Base-by-base conservation (phyloP, 2,888 invertebrate species). In the Mythimna albipuncta region DNA sequence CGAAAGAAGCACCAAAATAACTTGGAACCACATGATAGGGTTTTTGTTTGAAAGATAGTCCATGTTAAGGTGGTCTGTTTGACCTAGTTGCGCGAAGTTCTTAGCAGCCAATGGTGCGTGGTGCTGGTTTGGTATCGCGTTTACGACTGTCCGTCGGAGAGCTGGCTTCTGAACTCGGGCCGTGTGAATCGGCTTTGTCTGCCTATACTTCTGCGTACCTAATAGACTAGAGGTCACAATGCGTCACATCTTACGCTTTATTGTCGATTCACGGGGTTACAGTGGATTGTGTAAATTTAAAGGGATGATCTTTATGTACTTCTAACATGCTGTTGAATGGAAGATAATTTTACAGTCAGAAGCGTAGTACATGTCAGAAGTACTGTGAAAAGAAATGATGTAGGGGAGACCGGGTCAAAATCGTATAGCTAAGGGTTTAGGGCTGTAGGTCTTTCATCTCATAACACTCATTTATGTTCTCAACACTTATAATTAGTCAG, bases 161-260 rank as follows among this genome's bases (percentile, higher is more conserved):
- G 85, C 84, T 88, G 89, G 89, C 90, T 90, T 92, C 89, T 90
- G 91, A 89, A 91, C 91, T 90, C 90, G 87, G 88, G 92, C 92
- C 95, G 95, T 95, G 96, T 91, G 96, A 95, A 95, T 89, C 88
- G 87, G 87, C 93, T 85, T 91, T 93, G 84, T 93, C 87, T 87
- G 79, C 73, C 78, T 75, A 80, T 86, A 83, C 82, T 81, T 83
- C 81, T 85, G 79, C 79, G 82, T 79, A 76, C 72, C 68, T 77
- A 84, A 84, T 77, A 84, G 62, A 77, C 82, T 83, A 85, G 87
- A 86, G 86, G 86, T 86, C 86, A 79, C 72, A 83, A 77, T 76
- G 85, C 86, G 86, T 86, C 82, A 83, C 70, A 58, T 71, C 69
- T 82, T 87, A 86, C 72, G 77, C 81, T 79, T 73, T 74, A 62